Conservation (phyloP, 2,888 invertebrate genomes). For the Cosmorhoe ocellata region DNA sequence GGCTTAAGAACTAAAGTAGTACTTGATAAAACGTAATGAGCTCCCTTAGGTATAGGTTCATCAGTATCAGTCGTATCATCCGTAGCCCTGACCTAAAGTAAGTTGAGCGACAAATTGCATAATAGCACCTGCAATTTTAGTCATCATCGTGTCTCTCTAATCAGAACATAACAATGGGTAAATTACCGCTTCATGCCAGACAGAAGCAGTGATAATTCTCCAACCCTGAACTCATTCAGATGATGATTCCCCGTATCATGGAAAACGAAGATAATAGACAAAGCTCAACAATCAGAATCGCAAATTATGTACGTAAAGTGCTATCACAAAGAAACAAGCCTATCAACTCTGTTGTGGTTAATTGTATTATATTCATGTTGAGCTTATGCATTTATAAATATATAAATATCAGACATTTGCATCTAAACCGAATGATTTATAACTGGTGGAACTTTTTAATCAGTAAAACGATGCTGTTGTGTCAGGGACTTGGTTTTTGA, state of each 20-base stretch:
- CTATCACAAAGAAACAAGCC: too few relatives aligned
- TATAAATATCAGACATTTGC: too few relatives aligned
- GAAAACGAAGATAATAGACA: not conserved
- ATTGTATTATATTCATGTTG: too few relatives aligned
- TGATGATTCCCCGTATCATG: constrained; percentile 2
- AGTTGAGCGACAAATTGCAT: constrained; percentile 17
- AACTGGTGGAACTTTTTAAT: too few relatives aligned
- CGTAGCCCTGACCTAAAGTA: constrained; percentile 15
- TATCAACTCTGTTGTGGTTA: too few relatives aligned
- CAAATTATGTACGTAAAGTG: not conserved
- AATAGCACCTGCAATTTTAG: constrained; percentile 12
- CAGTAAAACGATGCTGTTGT: too few relatives aligned
- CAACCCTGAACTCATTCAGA: constrained; percentile 16
- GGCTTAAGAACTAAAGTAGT: too few relatives aligned
- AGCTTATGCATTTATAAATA: too few relatives aligned
- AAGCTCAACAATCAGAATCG: not conserved
- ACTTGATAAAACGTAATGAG: too few relatives aligned
- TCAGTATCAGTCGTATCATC: not conserved
- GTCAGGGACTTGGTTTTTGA: too few relatives aligned
- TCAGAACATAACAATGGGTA: constrained; percentile 10
- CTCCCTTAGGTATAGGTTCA: not conserved
- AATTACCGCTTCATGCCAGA: constrained; percentile 8
- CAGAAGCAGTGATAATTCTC: constrained; percentile 1
- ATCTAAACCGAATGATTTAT: too few relatives aligned
- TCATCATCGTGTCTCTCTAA: constrained; percentile 10